A percentile compares a stretch with the other conserved stretches of the same genome.
phyloP scores from a whole-genome alignment of 2,113 vertebrate species.

The Crocuta crocuta region DNA sequence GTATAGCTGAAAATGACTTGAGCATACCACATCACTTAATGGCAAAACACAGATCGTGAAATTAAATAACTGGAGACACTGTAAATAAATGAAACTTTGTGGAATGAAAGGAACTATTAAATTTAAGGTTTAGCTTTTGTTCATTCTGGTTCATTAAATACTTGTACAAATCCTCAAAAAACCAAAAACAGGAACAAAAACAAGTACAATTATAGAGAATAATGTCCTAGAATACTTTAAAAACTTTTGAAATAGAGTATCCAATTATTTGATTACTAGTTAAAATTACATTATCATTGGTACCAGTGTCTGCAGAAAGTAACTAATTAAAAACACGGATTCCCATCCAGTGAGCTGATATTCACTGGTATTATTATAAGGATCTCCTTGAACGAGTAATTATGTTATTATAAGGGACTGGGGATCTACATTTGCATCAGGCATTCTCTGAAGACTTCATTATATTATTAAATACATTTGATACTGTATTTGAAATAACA shows the following conservation, averaged over 20 bases:
- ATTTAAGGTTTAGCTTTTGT: neutral
- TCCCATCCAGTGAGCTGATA: neutral
- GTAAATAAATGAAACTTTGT: neutral
- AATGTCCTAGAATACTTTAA: neutral
- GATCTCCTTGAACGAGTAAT: neutral
- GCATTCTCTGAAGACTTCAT: neutral
- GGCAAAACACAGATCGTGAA: neutral
- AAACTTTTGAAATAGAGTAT: neutral
- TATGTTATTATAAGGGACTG: neutral
- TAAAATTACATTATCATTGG: neutral
- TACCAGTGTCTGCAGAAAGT: neutral
- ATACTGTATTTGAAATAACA: constrained; percentile 15
- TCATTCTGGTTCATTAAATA: neutral
- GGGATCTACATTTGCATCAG: neutral
- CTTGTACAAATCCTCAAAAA: neutral
- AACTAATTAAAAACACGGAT: neutral
- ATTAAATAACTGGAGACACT: neutral
- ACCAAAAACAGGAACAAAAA: neutral
- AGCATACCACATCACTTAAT: neutral
- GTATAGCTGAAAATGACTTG: neutral
- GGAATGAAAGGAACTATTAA: neutral
- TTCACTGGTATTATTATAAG: neutral
- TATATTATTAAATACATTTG: neutral
- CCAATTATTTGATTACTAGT: neutral
- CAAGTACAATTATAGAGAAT: neutral